Base-by-base conservation (phyloP, 2,113 vertebrate species). In the Actenoides lindsayi region DNA sequence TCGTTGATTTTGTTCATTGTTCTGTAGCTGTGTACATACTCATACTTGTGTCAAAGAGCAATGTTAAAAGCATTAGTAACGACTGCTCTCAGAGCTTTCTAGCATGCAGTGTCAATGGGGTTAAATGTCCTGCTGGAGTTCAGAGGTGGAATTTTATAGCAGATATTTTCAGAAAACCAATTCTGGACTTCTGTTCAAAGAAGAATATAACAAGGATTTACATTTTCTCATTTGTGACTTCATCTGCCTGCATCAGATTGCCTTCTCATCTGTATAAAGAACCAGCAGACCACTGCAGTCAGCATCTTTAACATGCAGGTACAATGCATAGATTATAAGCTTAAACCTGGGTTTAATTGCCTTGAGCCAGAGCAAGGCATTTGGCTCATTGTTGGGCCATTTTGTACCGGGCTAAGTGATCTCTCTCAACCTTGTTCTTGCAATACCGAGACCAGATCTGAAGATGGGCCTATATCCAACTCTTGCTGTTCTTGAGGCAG, bases 1-100 rank as follows among this genome's bases (percentile, higher is more conserved):
- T 46, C 54, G 33, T 53, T 82, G 35, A 88, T 93, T 88, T 86
- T 91, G 84, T 94, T 95, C 91, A 84, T 79, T 95, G 91, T 76
- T 87, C 92, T 85, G 94, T 85, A 91, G 65, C 78, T 95, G 84
- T 87, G 73, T 89, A 89, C 78, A 74, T 93, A 70, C 12, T 82
- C 83, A 42, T 81, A 78, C 65, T 89, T 94, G 87, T 87, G 84
- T 93, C 73, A 87, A 87, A 94, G 89, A 84, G 51, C 64, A 83
- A 46, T 68, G 64, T 84, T 94, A 91, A 79, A 91, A 70, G 39
- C 70, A 33, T 89, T 30, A 71, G 53, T 53, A 83, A 64, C 48
- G 67, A 76, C 70, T 82, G 54, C 74, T 69, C 33, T 73, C 51
- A 57, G 85, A 73, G 67, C 70, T 62, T 79, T 68, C 54, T 90